Evolutionary conservation across 2,797 vertebrate genomes (phyloP).

Genomic region (Spondyliosoma cantharus): DNA sequence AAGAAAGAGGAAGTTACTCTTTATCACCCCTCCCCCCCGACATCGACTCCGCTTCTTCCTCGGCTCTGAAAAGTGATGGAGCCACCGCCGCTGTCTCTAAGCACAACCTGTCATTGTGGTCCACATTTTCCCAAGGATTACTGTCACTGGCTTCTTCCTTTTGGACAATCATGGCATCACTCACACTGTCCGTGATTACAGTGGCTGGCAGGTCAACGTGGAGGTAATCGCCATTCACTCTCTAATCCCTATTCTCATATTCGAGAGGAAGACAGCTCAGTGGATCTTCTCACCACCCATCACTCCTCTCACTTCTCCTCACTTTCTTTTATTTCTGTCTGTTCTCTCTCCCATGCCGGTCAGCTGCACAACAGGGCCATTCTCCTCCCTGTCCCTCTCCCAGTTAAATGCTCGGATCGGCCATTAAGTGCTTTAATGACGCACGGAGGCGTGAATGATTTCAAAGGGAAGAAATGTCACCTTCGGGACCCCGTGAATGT

Average conservation of each 20-base stretch:
- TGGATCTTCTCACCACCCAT: conserved; percentile 66
- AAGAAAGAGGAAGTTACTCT: conserved; percentile 56
- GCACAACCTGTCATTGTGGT: conserved; percentile 72
- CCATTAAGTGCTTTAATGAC: conserved; percentile 74
- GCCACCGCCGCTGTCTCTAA: conserved; percentile 57
- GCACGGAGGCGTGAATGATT: conserved; percentile 69
- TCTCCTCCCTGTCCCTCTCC: conserved; percentile 55
- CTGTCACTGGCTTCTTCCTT: conserved; percentile 74
- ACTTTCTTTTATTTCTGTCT: conserved; percentile 60
- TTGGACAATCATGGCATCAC: conserved; percentile 77
- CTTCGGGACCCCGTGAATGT: conserved; percentile 56
- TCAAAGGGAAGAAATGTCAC: conserved; percentile 74
- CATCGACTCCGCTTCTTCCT: conserved; percentile 23
- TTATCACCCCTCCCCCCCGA: conserved; percentile 17
- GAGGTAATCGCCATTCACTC: conserved; percentile 71
- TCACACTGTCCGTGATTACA: conserved; percentile 79
- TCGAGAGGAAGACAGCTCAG: conserved; percentile 47
- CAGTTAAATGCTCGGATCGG: conserved; percentile 53
- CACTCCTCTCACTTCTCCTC: conserved; percentile 63
- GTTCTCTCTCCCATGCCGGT: conserved; percentile 64
- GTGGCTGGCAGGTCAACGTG: conserved; percentile 73
- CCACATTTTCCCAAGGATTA: conserved; percentile 82
- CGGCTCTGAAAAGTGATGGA: conserved; percentile 51
- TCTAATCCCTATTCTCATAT: conserved; percentile 75
- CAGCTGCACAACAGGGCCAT: conserved; percentile 70